Evolutionary conservation across 2,888 invertebrate genomes (phyloP), one percentile per base, ranked within the genome.

Genomic region (Apodemia duryi): DNA sequence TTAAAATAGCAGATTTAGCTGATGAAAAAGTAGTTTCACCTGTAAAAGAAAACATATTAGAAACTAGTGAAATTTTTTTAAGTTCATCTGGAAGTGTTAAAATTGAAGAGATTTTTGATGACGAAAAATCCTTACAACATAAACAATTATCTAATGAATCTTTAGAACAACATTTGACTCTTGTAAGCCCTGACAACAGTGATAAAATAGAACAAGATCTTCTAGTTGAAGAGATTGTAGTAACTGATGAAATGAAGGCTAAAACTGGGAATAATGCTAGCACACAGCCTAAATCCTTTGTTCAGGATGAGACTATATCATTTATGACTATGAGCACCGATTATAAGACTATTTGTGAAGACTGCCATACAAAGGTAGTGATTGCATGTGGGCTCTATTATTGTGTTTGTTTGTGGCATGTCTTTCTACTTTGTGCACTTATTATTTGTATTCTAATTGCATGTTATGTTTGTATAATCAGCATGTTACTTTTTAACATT

Each of bases 321-420:
- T 92, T 94, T 66, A 93, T 92, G 73, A 93, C 94, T 6, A 88
- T 94, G 73, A 93, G 95, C 10, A 95, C 95, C 38, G 96, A 95
- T 71, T 95, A 95, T 79, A 94, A 94, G 77, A 95, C 95, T 28
- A 91, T 95, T 65, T 94, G 95, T 76, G 95, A 95, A 73, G 94
- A 95, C 68, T 95, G 94, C 80, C 93, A 94, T 63, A 92, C 84
- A 65, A 95, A 95, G 93, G 96, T 96, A 89, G 78, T 86, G 72
- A 65, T 72, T 66, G 46, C 75, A 61, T 75, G 77, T 65, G 74
- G 75, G 66, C 69, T 78, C 68, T 78, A 77, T 67, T 74, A 78
- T 64, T 77, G 74, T 68, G 68, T 77, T 64, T 80, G 74, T 66
- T 66, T 80, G 66, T 63, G 77, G 54, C 69, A 65, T 57, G 63